A percentile compares a stretch with the other conserved stretches of the same genome.
phyloP scores from a whole-genome alignment of 2,888 invertebrate genomes.

The Nephrocerus scutellatus region DNA sequence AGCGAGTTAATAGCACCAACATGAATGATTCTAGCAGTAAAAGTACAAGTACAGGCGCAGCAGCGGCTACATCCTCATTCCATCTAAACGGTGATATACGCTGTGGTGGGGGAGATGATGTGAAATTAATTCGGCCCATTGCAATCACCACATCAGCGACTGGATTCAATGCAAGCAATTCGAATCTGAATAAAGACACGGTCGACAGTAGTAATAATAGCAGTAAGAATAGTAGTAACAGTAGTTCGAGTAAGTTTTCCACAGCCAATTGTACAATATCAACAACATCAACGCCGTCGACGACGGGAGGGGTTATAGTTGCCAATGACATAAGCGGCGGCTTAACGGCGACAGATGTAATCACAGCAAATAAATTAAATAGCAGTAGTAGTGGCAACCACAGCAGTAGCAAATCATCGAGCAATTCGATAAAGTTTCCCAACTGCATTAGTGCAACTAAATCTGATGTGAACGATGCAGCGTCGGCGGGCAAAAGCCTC shows the following conservation, averaged over 20 bases:
- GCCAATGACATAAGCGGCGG: conserved; percentile 14
- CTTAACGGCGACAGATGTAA: conserved; percentile 15
- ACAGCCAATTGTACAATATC: conserved; percentile 48
- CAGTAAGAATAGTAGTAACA: conserved; percentile 36
- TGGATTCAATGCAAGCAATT: conserved; percentile 21
- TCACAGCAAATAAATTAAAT: conserved; percentile 26
- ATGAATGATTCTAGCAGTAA: conserved; percentile 33
- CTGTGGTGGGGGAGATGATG: conserved; percentile 39
- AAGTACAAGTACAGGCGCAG: conserved; percentile 20
- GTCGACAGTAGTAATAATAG: conserved; percentile 34
- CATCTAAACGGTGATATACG: conserved; percentile 41
- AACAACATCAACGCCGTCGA: conserved; percentile 19
- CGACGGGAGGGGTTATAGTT: conserved; percentile 13
- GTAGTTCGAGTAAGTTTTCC: conserved; percentile 46
- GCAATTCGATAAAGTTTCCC: conserved; percentile 38
- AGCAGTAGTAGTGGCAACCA: conserved; percentile 36
- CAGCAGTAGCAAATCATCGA: conserved; percentile 34
- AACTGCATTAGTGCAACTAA: conserved; percentile 44
- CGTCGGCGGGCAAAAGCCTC: conserved; percentile 20
- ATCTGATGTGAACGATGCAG: conserved; percentile 39
- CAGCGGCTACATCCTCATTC: no score
- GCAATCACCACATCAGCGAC: conserved; percentile 32
- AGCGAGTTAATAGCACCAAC: conserved; percentile 40
- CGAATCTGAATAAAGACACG: conserved; percentile 29
- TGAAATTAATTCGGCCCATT: conserved; percentile 44